phyloP scores from a whole-genome alignment of 2,888 invertebrate genomes.

The Neria commutata region DNA sequence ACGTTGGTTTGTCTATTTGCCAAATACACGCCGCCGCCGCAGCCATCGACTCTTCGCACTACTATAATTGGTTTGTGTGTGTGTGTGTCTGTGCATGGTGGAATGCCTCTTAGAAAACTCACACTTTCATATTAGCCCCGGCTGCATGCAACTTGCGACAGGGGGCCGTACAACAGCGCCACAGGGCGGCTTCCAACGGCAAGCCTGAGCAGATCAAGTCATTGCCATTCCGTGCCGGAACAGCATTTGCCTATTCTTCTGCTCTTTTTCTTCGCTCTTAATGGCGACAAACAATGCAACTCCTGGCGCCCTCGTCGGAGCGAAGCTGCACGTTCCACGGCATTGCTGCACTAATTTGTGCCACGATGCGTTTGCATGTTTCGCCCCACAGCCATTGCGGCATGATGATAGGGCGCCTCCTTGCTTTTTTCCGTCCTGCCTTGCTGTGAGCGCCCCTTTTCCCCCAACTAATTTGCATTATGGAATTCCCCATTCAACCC shows the following conservation, averaged over 20 bases:
- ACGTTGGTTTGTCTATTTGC: background rate
- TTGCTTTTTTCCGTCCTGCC: background rate
- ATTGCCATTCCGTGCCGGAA: background rate
- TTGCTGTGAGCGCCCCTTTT: background rate
- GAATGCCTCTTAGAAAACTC: background rate
- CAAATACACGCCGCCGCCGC: no score
- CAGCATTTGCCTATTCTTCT: background rate
- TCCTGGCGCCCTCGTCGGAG: background rate
- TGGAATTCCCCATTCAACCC: no score
- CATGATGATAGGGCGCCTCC: background rate
- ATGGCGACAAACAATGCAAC: slow-evolving; percentile 3
- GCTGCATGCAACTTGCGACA: background rate
- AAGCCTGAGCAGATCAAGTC: background rate
- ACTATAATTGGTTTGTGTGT: no score
- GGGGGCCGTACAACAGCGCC: no score
- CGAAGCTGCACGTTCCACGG: background rate
- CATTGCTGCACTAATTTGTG: slow-evolving; percentile 3
- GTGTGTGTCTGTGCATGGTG: background rate
- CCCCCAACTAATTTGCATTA: background rate
- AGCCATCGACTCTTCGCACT: no score
- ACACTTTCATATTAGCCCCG: background rate
- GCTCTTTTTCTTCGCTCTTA: no score
- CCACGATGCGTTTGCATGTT: background rate
- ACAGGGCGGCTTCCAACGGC: no score
- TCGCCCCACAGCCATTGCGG: background rate